phyloP scores from a whole-genome alignment of 2,797 vertebrate species.

The Spinus pinus region DNA sequence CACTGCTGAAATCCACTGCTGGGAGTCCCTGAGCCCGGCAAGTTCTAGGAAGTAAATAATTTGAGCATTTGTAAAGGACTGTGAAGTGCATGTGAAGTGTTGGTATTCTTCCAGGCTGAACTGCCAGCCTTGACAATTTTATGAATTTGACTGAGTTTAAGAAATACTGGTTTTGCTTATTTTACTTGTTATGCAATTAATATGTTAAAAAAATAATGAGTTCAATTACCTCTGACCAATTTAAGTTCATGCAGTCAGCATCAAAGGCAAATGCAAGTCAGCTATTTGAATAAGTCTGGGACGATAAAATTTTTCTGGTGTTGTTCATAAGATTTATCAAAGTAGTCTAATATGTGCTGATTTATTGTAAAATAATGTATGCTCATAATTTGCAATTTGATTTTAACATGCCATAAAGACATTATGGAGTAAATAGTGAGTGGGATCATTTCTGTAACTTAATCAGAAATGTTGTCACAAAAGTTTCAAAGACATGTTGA shows the following conservation, averaged over 20 bases:
- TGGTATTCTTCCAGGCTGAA: not conserved
- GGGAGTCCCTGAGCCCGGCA: not conserved
- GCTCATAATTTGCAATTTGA: not conserved
- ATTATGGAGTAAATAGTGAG: conserved; percentile 15
- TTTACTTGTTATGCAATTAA: not conserved
- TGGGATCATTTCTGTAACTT: conserved; percentile 11
- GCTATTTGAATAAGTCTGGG: not conserved
- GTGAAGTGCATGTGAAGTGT: not conserved
- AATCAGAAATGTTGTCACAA: conserved; percentile 17
- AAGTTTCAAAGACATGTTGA: conserved; percentile 32
- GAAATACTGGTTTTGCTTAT: not conserved
- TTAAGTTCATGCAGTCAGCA: not conserved
- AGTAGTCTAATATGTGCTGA: not conserved
- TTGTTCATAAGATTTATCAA: not conserved
- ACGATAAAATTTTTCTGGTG: not conserved
- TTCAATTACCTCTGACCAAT: not conserved
- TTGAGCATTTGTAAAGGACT: not conserved
- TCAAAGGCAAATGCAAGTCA: not conserved
- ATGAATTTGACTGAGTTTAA: not conserved
- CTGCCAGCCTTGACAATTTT: not conserved
- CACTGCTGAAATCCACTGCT: not conserved
- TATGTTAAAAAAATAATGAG: not conserved
- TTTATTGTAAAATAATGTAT: not conserved
- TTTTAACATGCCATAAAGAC: conserved; percentile 24
- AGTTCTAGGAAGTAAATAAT: not conserved